phyloP scores from a whole-genome alignment of 2,888 invertebrate genomes.

The Buathra laborator region DNA sequence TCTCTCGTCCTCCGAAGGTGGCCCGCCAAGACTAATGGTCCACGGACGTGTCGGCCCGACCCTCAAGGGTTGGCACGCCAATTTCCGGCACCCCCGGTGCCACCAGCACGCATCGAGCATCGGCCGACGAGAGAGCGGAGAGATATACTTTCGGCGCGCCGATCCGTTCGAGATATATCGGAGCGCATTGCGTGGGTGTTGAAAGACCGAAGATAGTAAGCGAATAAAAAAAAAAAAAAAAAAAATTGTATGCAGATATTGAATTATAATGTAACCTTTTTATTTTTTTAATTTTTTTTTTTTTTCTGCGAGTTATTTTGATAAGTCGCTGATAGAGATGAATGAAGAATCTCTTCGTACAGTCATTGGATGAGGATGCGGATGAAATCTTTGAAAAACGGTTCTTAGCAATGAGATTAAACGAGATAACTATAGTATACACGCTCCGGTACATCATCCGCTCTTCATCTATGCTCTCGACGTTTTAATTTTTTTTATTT shows the following conservation, averaged over 20 bases:
- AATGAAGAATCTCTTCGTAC: neutral
- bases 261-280: neutral
- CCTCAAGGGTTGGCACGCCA: conserved; percentile 77
- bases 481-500: conserved; percentile 44
- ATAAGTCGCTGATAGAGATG: neutral
- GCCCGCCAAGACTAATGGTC: conserved; percentile 79
- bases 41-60: conserved; percentile 77
- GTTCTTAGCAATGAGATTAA: conserved; percentile 58
- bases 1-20: conserved; percentile 68
- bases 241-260: conserved; percentile 7
- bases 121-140: conserved; percentile 44
- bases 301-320: neutral
- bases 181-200: conserved; percentile 16
- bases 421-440: conserved; percentile 49
- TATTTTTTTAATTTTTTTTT: neutral
- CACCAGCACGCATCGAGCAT: conserved; percentile 67
- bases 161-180: conserved; percentile 26
- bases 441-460: conserved; percentile 54
- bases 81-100: conserved; percentile 76
- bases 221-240: neutral
- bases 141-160: conserved; percentile 40
- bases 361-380: conserved; percentile 43
- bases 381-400: conserved; percentile 44
- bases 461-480: conserved; percentile 49
- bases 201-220: neutral